Percentiles rank a stretch among this genome's conserved stretches.
Conservation (phyloP, 2,888 invertebrate genomes). For the Spatulosminthurus flaviceps region DNA sequence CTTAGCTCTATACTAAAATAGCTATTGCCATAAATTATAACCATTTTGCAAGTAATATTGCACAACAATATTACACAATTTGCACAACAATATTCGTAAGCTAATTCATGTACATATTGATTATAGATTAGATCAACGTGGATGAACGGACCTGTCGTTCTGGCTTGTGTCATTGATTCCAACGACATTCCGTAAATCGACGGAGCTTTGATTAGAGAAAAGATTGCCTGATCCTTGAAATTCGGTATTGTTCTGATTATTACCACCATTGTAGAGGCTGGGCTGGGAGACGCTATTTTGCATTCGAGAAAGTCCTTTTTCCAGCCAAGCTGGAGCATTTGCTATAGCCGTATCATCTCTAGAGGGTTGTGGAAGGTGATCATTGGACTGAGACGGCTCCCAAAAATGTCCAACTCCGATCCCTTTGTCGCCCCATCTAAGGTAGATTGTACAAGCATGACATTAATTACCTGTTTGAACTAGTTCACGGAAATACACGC, state of each 20-base stretch:
- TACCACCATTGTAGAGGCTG: constrained; percentile 46
- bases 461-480: not conserved
- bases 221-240: constrained; percentile 22
- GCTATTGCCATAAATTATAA: no score
- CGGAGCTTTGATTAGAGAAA: constrained; percentile 48
- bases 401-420: constrained; percentile 76
- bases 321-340: constrained; percentile 72
- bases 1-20: no score
- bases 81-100: no score
- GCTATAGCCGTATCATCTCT: constrained; percentile 57
- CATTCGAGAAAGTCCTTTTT: constrained; percentile 66
- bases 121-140: no score
- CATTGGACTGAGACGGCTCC: constrained; percentile 70
- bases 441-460: no score
- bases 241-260: constrained; percentile 21
- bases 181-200: constrained; percentile 52
- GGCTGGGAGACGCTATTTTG: constrained; percentile 55
- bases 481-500: no score
- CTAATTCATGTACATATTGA: no score
- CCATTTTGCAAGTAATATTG: no score
- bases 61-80: no score
- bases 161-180: constrained; percentile 44
- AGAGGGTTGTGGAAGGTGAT: constrained; percentile 66
- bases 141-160: not conserved
- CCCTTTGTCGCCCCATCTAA: constrained; percentile 78